Evolutionary conservation across 2,888 invertebrate genomes (phyloP).

Genomic region (Eurytoma californica): DNA sequence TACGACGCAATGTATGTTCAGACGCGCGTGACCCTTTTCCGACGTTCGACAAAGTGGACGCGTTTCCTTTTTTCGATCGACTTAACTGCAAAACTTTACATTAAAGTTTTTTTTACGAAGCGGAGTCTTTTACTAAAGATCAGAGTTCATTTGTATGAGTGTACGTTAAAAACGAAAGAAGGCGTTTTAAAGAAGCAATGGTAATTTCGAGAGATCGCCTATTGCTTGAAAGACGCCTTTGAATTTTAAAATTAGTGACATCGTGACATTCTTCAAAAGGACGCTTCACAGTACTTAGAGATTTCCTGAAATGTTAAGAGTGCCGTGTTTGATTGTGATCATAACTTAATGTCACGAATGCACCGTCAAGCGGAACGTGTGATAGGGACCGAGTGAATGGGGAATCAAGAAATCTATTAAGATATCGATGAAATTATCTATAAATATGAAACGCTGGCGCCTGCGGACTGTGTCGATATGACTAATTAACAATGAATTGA

Average conservation of each 20-base stretch:
- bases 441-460: slow-evolving; percentile 24
- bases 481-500: slow-evolving; percentile 46
- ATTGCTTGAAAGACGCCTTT: slow-evolving; percentile 36
- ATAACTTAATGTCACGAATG: slow-evolving; percentile 59
- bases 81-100: background rate
- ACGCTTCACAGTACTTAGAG: slow-evolving; percentile 70
- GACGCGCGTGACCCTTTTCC: no score
- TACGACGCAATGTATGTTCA: no score
- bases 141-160: slow-evolving; percentile 18
- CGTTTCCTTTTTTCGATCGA: no score
- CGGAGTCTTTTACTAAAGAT: slow-evolving; percentile 23
- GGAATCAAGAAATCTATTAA: slow-evolving; percentile 37
- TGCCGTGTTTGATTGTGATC: slow-evolving; percentile 70
- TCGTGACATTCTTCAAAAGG: slow-evolving; percentile 48
- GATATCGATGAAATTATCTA: slow-evolving; percentile 40
- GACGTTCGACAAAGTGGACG: no score
- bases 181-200: slow-evolving; percentile 3
- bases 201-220: slow-evolving; percentile 38
- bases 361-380: slow-evolving; percentile 25
- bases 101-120: slow-evolving; percentile 32
- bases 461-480: slow-evolving; percentile 40
- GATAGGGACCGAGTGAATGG: slow-evolving; percentile 38
- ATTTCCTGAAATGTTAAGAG: slow-evolving; percentile 64
- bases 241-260: slow-evolving; percentile 34
- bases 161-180: background rate